Percentiles rank a stretch among this genome's conserved stretches.
Evolutionary conservation across 2,888 invertebrate genomes (phyloP).

Genomic region (Drosophila histrio): DNA sequence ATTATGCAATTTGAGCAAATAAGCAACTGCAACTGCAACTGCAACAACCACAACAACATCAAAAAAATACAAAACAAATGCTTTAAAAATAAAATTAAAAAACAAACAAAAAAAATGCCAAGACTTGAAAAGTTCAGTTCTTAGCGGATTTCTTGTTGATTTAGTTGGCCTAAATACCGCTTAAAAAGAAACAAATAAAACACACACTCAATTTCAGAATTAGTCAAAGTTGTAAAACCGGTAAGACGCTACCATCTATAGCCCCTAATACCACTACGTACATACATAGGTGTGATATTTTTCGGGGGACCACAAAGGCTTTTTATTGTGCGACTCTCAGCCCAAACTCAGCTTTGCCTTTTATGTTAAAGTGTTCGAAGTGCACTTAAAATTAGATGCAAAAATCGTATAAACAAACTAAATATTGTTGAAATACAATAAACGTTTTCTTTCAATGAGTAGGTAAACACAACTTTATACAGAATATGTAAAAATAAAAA

Average conservation of each 20-base stretch:
- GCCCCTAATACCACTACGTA: not conserved
- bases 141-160: conserved; percentile 49
- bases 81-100: conserved; percentile 7
- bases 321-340: conserved; percentile 26
- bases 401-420: not conserved
- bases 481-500: not conserved
- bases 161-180: conserved; percentile 53
- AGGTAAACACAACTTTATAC: not conserved
- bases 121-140: conserved; percentile 33
- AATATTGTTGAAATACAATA: too few species aligned
- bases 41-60: conserved; percentile 21
- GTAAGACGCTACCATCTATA: conserved; percentile 43
- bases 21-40: conserved; percentile 27
- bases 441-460: too few species aligned
- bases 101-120: conserved; percentile 7
- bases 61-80: conserved; percentile 9
- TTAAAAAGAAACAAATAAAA: conserved; percentile 26
- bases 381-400: not conserved
- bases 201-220: conserved; percentile 40
- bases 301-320: conserved; percentile 31
- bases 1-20: conserved; percentile 79
- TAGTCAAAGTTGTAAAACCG: conserved; percentile 59
- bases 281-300: conserved; percentile 54
- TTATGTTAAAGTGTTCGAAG: not conserved
- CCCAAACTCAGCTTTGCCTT: not conserved